Conservation (phyloP, 2,113 vertebrate species). For the Eira barbara region DNA sequence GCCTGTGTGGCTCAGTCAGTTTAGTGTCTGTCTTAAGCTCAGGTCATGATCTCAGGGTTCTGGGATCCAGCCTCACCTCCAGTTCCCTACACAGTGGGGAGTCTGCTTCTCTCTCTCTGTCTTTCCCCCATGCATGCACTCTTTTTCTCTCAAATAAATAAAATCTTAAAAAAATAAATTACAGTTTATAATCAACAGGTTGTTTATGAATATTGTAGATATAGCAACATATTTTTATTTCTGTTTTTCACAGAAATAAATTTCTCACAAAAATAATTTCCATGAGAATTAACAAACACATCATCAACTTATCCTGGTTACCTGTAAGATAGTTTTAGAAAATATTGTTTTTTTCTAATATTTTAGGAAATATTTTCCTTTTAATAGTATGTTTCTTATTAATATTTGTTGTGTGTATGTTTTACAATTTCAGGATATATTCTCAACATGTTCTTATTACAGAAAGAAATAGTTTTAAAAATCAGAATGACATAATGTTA, state of each 20-base stretch:
- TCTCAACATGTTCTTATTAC: background rate
- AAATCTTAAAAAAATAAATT: background rate
- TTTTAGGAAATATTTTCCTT: background rate
- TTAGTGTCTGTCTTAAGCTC: background rate
- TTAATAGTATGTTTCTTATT: background rate
- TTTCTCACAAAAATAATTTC: too few relatives aligned
- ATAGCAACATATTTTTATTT: background rate
- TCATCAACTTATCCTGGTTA: background rate
- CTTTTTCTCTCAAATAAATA: background rate
- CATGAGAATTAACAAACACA: background rate
- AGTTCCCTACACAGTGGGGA: too few relatives aligned
- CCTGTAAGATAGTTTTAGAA: background rate
- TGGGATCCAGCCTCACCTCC: too few relatives aligned
- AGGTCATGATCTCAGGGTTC: background rate
- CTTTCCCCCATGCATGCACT: too few relatives aligned
- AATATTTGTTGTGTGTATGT: background rate
- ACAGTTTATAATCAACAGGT: background rate
- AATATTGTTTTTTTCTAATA: background rate
- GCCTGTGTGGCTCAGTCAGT: background rate
- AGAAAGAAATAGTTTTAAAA: background rate
- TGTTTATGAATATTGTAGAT: background rate
- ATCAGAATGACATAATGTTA: background rate
- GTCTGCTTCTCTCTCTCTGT: too few relatives aligned
- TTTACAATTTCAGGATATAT: background rate
- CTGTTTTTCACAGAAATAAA: background rate